These are phyloP conservation scores for Lophochroa leadbeateri DNA, from an alignment of 2,113 vertebrate genomes.

Conservation along the genomic window DNA sequence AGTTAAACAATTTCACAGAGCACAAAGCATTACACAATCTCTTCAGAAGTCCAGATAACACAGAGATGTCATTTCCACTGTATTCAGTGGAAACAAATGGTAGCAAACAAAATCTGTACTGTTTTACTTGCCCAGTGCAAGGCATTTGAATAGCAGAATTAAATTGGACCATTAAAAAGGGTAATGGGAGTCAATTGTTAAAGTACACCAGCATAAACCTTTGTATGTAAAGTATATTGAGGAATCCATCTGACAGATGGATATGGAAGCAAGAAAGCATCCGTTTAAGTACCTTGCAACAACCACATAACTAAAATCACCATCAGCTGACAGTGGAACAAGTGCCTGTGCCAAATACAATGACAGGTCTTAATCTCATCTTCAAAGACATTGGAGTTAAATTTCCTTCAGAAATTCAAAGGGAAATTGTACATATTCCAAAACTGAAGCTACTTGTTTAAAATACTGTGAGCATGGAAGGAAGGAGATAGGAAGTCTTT, in stretches of 20 bases:
- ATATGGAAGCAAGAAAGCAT: neutral
- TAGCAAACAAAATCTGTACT: neutral
- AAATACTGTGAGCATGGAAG: neutral
- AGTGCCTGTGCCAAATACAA: neutral
- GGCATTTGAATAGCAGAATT: neutral
- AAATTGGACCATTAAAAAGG: neutral
- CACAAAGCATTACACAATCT: neutral
- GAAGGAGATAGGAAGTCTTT: neutral
- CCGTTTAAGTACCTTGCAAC: neutral
- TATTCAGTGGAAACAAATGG: neutral
- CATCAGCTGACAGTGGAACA: neutral
- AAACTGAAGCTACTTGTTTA: neutral
- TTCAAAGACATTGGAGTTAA: neutral
- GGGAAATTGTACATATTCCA: neutral
- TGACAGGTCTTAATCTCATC: neutral
- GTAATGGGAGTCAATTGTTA: neutral
- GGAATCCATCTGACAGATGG: neutral
- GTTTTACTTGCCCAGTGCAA: neutral
- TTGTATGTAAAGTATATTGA: neutral
- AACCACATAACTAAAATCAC: neutral
- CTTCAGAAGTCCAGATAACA: neutral
- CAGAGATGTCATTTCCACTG: neutral
- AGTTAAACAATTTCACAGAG: neutral
- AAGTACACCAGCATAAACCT: neutral
- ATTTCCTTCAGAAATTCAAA: neutral